Evolutionary conservation across 2,888 invertebrate genomes (phyloP), one percentile per base, ranked within the genome.

Genomic region (Adela reaumurella): DNA sequence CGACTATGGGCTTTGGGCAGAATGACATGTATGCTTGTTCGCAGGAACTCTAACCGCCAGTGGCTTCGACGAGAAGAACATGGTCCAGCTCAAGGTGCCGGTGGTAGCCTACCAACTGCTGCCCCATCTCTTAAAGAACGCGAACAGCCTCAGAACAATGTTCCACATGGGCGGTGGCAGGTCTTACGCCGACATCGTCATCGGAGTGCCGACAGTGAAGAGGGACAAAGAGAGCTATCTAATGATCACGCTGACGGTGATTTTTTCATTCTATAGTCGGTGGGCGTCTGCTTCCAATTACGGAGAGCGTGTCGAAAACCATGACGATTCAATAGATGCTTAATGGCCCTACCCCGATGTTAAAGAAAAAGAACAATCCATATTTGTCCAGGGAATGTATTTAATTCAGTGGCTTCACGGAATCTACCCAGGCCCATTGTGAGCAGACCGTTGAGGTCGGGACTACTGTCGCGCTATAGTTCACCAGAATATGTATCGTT

Each of bases 191-290:
- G 89, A 92, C 46, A 82, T 94, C 52, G 92, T 95, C 1, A 77
- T 96, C 46, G 97, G 94, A 0, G 83, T 97, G 52, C 96, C 96
- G 0, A 96, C 96, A 0, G 94, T 97, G 5, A 88, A 87, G 58
- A 79, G 97, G 43, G 92, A 93, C 55, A 90, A 92, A 57, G 92
- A 94, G 62, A 89, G 84, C 56, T 97, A 97, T 68, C 77, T 97
- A 41, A 79, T 92, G 68, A 83, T 89, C 19, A 96, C 97, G 0
- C 71, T 97, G 1, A 55, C 54, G 46, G 74, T 74, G 54, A 59
- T 64, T 59, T 8, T 35, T 14, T 35, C 35, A 14, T 35, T 8
- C n/a, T 24, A 6, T 24, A 24, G 24, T 6, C 5, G 5, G 8
- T 4, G 24, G 24, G 24, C 24, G n/a, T n/a, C n/a, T n/a, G n/a